Base-by-base conservation (phyloP, 1,140 invertebrate species). In the Caenorhabditis tropicalis region DNA sequence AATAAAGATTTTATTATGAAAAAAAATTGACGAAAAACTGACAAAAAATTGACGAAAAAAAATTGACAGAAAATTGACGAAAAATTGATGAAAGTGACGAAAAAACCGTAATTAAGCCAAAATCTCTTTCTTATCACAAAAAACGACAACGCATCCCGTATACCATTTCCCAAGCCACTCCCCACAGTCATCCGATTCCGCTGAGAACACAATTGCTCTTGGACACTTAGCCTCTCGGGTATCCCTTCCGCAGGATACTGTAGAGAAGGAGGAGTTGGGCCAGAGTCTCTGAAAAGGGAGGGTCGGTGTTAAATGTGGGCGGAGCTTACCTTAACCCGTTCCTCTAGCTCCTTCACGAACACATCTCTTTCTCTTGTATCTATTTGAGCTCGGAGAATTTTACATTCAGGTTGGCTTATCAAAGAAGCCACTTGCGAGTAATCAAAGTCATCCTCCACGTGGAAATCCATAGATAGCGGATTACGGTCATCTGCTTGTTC, bases 391-490 rank as follows among this genome's bases (percentile, higher is more conserved):
- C 83, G 46, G 5, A 84, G 46, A 24, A 80, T 65, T 27, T 65
- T 53, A 24, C 88, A 89, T 46, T 89, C 88, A 29, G 39, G 21
- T 29, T 24, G 16, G 1, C 43, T 48, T 19, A 87, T 48, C 46
- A 89, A 19, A 21, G 15, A 24, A 10, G 51, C 19, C 21, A 74
- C 21, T 33, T 33, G 24, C 19, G 82, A 51, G 60, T 90, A 89
- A 53, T 86, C 83, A 49, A 89, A 89, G 27, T 87, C 29, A 15
- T 89, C 88, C 15, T 49, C 81, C 19, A 82, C 10, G 31, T 85
- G 31, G 31, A 88, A 84, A 33, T 89, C 82, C 60, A 53, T 31
- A 36, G 65, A n/a, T 27, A 88, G 48, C n/a, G 60, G 53, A 9
- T 85, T 83, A 29, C 79, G 80, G 46, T 89, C 88, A 16, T 83